Conservation (phyloP, 2,113 vertebrate species). For the Heptranchias perlo region DNA sequence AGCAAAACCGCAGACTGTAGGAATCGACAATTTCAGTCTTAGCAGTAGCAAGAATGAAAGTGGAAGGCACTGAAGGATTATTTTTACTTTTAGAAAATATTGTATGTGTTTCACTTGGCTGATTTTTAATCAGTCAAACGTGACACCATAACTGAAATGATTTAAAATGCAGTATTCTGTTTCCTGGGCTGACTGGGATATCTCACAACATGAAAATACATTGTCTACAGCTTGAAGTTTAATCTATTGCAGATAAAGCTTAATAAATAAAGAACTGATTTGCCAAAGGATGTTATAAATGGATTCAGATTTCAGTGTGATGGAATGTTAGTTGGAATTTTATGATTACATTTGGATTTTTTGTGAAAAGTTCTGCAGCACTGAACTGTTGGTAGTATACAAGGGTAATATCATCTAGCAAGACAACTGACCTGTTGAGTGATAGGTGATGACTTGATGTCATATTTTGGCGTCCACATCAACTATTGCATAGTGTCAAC, state of each 20-base stretch:
- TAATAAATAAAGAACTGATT: neutral
- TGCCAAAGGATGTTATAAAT: neutral
- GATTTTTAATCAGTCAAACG: neutral
- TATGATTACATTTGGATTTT: constrained; percentile 2
- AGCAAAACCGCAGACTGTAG: neutral
- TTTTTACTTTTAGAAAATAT: neutral
- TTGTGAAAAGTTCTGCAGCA: neutral
- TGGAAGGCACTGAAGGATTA: neutral
- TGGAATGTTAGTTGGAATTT: neutral
- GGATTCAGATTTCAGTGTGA: neutral
- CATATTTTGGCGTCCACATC: neutral
- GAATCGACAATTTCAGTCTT: constrained; percentile 1
- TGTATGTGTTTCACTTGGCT: neutral
- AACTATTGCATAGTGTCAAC: neutral
- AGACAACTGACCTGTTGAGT: constrained; percentile 4
- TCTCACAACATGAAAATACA: neutral
- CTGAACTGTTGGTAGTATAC: neutral
- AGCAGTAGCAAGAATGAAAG: neutral
- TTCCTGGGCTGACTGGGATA: neutral
- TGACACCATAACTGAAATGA: neutral
- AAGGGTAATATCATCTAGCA: constrained; percentile 6
- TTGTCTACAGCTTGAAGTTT: neutral
- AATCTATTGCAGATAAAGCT: neutral
- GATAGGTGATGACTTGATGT: neutral
- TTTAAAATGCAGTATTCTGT: neutral